A percentile compares a stretch with the other conserved stretches of the same genome.
Evolutionary conservation across 2,797 vertebrate species (phyloP).

Genomic region (Hapalemur alaotrensis): DNA sequence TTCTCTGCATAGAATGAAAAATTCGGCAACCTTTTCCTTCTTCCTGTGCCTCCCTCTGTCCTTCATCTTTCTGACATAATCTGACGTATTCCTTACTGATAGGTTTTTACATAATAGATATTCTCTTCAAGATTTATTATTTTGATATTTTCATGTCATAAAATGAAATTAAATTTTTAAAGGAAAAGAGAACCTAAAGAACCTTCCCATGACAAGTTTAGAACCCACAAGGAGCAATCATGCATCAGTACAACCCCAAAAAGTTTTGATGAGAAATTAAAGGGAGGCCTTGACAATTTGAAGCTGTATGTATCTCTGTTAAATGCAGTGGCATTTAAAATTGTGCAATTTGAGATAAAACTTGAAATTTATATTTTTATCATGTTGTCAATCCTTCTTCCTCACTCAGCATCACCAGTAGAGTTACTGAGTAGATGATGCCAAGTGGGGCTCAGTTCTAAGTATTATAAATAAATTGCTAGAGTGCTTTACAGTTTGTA

Average conservation of each 20-base stretch:
- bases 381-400: background rate
- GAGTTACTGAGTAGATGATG: background rate
- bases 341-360: background rate
- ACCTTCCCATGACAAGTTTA: background rate
- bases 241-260: background rate
- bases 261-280: background rate
- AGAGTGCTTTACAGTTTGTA: background rate
- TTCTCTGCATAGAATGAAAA: background rate
- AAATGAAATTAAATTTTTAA: constrained; percentile 23
- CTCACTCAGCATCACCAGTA: background rate
- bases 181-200: background rate
- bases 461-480: background rate
- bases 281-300: background rate
- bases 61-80: background rate
- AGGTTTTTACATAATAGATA: background rate
- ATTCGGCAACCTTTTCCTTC: background rate
- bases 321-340: background rate
- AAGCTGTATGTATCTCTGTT: background rate
- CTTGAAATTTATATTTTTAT: background rate
- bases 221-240: background rate
- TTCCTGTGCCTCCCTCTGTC: background rate
- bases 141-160: background rate
- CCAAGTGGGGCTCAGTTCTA: background rate
- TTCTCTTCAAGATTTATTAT: background rate
- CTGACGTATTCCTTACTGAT: background rate